Evolutionary conservation across 1,140 invertebrate species (phyloP).

Genomic region (Drosophila punjabiensis): DNA sequence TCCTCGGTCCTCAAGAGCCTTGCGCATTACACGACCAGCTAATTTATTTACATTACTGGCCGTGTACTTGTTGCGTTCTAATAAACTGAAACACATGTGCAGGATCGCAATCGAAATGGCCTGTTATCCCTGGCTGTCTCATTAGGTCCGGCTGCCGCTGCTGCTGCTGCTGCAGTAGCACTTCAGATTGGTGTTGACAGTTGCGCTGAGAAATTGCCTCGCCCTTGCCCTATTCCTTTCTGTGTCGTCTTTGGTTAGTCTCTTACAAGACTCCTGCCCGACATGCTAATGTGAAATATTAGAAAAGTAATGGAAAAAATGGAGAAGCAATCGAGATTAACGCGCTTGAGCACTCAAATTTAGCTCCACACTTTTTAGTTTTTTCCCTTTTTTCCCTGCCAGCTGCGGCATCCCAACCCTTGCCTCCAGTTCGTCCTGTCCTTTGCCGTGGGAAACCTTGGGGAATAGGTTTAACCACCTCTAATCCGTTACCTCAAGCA

Average conservation of each 20-base stretch:
- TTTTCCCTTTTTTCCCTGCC: slow-evolving; percentile 26
- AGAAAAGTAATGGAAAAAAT: slow-evolving; percentile 71
- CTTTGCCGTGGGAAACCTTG: slow-evolving; percentile 68
- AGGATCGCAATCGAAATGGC: slow-evolving; percentile 47
- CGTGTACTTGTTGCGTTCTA: slow-evolving; percentile 33
- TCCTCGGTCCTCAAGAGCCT: slow-evolving; percentile 45
- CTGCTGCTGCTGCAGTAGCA: slow-evolving; percentile 47
- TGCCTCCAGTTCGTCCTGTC: background rate
- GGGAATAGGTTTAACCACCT: slow-evolving; percentile 55
- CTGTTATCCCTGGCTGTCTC: slow-evolving; percentile 34
- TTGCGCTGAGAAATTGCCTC: slow-evolving; percentile 69
- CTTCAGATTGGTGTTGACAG: slow-evolving; percentile 81
- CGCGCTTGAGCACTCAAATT: slow-evolving; percentile 60
- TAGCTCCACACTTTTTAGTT: slow-evolving; percentile 49
- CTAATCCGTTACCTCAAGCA: slow-evolving; percentile 72
- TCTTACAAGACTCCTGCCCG: slow-evolving; percentile 14
- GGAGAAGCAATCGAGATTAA: slow-evolving; percentile 66
- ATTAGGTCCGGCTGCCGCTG: slow-evolving; percentile 42
- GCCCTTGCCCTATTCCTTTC: slow-evolving; percentile 17
- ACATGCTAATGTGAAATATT: slow-evolving; percentile 70
- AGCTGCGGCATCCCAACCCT: slow-evolving; percentile 35
- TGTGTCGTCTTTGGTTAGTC: background rate
- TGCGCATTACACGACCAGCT: slow-evolving; percentile 55
- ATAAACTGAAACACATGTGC: slow-evolving; percentile 59
- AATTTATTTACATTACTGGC: slow-evolving; percentile 70